Percentiles rank a stretch among this genome's conserved stretches.
These are phyloP conservation scores for Cydia fagiglandana DNA, from an alignment of 1,140 invertebrate genomes.

Conservation along the genomic window DNA sequence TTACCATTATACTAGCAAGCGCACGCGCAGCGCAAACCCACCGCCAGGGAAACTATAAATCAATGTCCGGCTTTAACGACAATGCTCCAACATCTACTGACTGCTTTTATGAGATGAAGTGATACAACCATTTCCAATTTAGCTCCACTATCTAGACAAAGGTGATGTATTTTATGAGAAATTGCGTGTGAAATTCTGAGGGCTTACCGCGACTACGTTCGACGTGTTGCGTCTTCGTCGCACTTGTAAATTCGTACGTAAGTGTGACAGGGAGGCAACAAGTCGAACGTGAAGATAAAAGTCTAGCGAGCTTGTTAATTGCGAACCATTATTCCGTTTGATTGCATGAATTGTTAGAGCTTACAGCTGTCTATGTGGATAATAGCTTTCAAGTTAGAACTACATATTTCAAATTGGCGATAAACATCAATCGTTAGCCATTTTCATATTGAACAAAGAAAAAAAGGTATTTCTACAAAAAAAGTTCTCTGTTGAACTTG, in stretches of 20 bases:
- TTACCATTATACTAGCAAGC: too few relatives aligned
- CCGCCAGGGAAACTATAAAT: not conserved
- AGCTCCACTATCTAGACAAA: slow-evolving; percentile 13
- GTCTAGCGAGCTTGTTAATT: slow-evolving; percentile 8
- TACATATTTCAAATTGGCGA: not conserved
- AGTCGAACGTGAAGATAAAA: not conserved
- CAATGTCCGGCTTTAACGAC: slow-evolving; percentile 5
- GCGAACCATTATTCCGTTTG: not conserved
- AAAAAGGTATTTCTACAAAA: too few relatives aligned
- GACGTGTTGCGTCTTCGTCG: too few relatives aligned
- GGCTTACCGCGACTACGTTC: too few relatives aligned
- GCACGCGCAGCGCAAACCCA: not conserved
- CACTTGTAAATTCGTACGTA: too few relatives aligned
- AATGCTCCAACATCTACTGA: slow-evolving; percentile 2
- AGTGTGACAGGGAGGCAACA: too few relatives aligned
- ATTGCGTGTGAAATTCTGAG: slow-evolving; percentile 3
- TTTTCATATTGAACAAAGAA: too few relatives aligned
- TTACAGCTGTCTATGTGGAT: slow-evolving; percentile 2
- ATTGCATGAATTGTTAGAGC: slow-evolving; percentile 3
- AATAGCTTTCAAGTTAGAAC: not conserved
- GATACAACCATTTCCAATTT: slow-evolving; percentile 6
- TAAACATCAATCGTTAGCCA: not conserved
- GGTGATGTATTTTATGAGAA: slow-evolving; percentile 9
- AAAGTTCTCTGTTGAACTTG: too few relatives aligned
- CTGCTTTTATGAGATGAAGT: slow-evolving; percentile 9